These are phyloP conservation scores for Xylota segnis DNA, from an alignment of 2,888 invertebrate genomes.

Conservation along the genomic window DNA sequence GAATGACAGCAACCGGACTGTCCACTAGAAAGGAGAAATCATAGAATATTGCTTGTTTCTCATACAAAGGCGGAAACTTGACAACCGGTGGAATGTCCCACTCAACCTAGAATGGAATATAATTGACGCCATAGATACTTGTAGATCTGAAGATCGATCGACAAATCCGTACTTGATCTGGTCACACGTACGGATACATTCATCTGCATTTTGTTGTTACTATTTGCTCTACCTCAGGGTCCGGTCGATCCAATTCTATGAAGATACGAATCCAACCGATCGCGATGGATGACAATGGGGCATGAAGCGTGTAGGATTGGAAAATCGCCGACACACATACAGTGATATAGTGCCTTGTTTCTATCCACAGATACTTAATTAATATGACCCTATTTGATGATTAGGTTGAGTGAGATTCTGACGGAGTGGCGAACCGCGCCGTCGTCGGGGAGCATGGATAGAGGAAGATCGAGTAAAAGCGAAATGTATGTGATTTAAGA, in stretches of 20 bases:
- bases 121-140: conserved; percentile 55
- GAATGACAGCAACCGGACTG: conserved; percentile 65
- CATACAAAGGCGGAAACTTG: conserved; percentile 55
- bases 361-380: conserved; percentile 60
- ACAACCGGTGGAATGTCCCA: conserved; percentile 55
- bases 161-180: conserved; percentile 59
- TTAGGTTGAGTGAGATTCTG: conserved; percentile 46
- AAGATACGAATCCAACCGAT: background rate
- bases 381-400: conserved; percentile 72
- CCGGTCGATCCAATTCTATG: conserved; percentile 33
- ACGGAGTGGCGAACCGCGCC: background rate
- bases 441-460: background rate
- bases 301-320: conserved; percentile 20
- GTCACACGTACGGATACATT: conserved; percentile 12
- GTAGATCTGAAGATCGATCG: conserved; percentile 62
- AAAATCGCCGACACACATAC: conserved; percentile 3
- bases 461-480: conserved; percentile 38
- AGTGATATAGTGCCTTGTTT: conserved; percentile 11
- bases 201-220: conserved; percentile 30
- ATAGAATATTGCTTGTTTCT: conserved; percentile 36
- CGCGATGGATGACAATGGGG: conserved; percentile 9
- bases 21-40: conserved; percentile 70
- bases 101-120: conserved; percentile 64
- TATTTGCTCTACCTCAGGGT: conserved; percentile 29
- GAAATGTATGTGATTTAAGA: conserved; percentile 49